These are phyloP conservation scores for Perodicticus potto DNA, from an alignment of 2,797 vertebrate species.

Conservation along the genomic window DNA sequence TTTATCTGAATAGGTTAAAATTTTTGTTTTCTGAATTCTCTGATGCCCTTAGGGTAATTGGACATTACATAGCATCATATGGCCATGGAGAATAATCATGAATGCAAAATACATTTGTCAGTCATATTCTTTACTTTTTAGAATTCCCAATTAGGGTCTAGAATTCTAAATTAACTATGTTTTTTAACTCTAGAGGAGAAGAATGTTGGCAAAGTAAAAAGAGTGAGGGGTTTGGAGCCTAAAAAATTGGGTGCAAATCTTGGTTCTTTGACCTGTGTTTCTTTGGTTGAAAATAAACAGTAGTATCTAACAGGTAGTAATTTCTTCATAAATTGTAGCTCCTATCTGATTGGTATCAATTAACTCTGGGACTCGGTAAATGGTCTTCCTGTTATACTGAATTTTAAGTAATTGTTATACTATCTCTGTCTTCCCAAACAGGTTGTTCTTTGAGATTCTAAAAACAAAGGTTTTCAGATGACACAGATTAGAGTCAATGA, in stretches of 20 bases:
- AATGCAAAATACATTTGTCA: slow-evolving; percentile 28
- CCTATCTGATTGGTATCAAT: neutral
- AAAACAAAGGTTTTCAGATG: neutral
- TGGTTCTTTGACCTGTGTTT: neutral
- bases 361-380: neutral
- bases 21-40: neutral
- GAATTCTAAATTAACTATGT: neutral
- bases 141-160: neutral
- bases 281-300: slow-evolving; percentile 20
- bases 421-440: neutral
- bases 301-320: neutral
- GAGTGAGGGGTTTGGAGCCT: neutral
- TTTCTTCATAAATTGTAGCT: neutral
- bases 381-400: neutral
- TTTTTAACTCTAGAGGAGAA: neutral
- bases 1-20: neutral
- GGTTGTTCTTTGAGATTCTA: slow-evolving; percentile 3
- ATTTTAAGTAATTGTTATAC: neutral
- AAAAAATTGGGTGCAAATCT: neutral
- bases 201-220: neutral
- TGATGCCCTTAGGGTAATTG: neutral
- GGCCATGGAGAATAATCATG: neutral
- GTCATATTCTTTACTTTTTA: neutral
- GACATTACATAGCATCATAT: neutral
- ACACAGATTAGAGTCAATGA: neutral